phyloP scores from a whole-genome alignment of 2,888 invertebrate species.

The Dexiosoma caninum region DNA sequence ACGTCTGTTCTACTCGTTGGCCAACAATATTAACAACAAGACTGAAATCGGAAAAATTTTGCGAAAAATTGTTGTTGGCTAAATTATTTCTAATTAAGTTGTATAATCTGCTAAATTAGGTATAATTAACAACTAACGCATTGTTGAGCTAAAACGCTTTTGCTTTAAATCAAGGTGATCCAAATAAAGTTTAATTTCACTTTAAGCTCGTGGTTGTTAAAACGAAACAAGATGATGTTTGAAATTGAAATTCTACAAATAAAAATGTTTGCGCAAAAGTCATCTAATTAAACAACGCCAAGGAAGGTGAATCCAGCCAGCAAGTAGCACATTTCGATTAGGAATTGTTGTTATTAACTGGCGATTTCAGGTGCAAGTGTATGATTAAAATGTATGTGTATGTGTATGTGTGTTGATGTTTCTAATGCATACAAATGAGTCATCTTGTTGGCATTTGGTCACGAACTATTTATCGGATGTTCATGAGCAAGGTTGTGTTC shows the following conservation, averaged over 20 bases:
- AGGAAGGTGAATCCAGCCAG: constrained; percentile 39
- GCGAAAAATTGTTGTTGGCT: constrained; percentile 10
- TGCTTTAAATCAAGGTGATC: constrained; percentile 46
- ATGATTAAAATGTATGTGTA: too few species aligned
- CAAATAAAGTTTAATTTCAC: constrained; percentile 44
- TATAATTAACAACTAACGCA: constrained; percentile 44
- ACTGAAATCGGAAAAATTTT: background rate
- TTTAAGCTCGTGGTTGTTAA: constrained; percentile 14
- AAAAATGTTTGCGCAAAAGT: background rate
- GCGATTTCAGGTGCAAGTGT: background rate
- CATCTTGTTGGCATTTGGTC: background rate
- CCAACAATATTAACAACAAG: constrained; percentile 21
- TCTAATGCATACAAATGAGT: too few species aligned
- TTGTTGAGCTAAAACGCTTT: constrained; percentile 24
- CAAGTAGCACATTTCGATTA: background rate
- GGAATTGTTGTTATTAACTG: background rate
- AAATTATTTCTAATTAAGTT: constrained; percentile 60
- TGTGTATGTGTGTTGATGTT: background rate
- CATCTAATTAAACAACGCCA: constrained; percentile 20
- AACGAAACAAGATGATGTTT: background rate
- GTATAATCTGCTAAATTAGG: constrained; percentile 52
- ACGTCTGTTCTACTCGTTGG: constrained; percentile 19
- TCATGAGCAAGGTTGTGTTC: constrained; percentile 1
- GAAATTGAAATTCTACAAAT: background rate
- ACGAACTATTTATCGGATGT: constrained; percentile 16